These are phyloP conservation scores for Spisula subtruncata DNA, from an alignment of 2,888 invertebrate species.

Conservation along the genomic window DNA sequence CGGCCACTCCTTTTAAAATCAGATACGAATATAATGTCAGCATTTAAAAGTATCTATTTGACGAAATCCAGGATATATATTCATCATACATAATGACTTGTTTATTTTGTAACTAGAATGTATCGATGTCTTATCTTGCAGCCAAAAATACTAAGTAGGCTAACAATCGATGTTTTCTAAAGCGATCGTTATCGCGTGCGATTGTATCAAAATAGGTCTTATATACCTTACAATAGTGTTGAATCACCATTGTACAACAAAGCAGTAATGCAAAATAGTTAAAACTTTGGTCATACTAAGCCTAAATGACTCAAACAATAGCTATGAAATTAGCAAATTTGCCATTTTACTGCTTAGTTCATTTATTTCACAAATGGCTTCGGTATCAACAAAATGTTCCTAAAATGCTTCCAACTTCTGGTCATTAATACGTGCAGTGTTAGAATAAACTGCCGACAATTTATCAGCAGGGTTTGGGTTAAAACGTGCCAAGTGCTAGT, in stretches of 20 bases:
- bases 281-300: not conserved
- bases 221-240: not conserved
- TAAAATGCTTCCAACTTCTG: not conserved
- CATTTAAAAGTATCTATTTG: not conserved
- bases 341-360: not conserved
- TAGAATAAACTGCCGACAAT: not conserved
- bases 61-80: not conserved
- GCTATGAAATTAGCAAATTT: not conserved
- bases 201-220: not conserved
- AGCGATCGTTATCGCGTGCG: conserved; percentile 37
- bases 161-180: conserved; percentile 41
- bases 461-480: not conserved
- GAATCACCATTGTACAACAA: conserved; percentile 12
- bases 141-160: not conserved
- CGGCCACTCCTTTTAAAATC: conserved; percentile 12
- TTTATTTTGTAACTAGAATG: conserved; percentile 20
- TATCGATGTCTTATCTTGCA: conserved; percentile 20
- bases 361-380: not conserved
- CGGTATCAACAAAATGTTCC: not conserved
- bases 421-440: not conserved
- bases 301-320: not conserved
- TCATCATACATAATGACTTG: conserved; percentile 9
- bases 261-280: not conserved
- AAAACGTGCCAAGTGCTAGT: conserved; percentile 4
- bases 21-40: not conserved